A percentile compares a stretch with the other conserved stretches of the same genome.
phyloP scores from a whole-genome alignment of 2,797 vertebrate species.

The Syndactyla subalaris region DNA sequence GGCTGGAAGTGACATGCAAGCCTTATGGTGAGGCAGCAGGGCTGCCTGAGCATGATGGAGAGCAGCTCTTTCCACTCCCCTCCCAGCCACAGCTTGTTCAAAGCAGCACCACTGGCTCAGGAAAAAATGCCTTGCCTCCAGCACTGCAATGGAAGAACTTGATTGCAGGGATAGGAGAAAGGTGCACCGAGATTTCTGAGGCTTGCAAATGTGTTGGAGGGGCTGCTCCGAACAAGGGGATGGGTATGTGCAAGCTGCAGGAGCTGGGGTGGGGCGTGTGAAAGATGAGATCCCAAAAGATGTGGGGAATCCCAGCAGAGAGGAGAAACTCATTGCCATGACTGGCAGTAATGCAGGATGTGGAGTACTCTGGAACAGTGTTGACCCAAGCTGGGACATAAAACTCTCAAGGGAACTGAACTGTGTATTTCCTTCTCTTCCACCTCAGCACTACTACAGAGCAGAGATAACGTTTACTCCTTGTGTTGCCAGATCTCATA shows the following conservation, averaged over 20 bases:
- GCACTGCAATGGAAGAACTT: neutral
- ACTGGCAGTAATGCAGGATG: neutral
- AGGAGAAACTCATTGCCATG: neutral
- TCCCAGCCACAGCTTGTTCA: accelerated
- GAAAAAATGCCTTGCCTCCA: neutral
- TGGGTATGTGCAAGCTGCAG: neutral
- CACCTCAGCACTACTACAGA: neutral
- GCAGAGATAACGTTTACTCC: neutral
- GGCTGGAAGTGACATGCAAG: neutral
- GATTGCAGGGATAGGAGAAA: neutral
- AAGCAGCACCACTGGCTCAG: neutral
- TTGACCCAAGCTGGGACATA: neutral
- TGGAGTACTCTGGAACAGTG: neutral
- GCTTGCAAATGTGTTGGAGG: neutral
- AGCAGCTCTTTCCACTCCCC: neutral
- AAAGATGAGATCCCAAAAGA: neutral
- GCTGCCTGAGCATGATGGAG: neutral
- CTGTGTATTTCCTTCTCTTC: neutral
- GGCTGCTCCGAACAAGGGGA: neutral
- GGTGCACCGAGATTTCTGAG: neutral
- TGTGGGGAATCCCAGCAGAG: neutral
- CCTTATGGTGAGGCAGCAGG: neutral
- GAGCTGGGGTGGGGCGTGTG: neutral
- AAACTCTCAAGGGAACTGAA: neutral
- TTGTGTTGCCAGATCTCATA: neutral